A percentile compares a stretch with the other conserved stretches of the same genome.
phyloP scores from a whole-genome alignment of 2,113 vertebrate species.

The Natator depressus region DNA sequence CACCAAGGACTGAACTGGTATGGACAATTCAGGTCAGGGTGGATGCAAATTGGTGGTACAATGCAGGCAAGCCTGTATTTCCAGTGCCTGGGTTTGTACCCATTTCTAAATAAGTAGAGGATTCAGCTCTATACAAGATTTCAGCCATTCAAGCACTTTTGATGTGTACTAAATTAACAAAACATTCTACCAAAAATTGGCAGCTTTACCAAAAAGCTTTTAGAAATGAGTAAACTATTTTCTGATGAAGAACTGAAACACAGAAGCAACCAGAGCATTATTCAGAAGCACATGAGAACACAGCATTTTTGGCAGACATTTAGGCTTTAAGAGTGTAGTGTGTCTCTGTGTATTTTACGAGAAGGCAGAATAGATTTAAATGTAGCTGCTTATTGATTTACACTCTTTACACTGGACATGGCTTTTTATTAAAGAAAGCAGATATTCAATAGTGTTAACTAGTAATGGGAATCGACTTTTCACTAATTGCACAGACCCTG shows the following conservation, averaged over 20 bases:
- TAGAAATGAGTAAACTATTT: background rate
- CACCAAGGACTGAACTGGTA: background rate
- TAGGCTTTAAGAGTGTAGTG: background rate
- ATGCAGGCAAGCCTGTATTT: background rate
- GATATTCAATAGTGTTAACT: constrained; percentile 94
- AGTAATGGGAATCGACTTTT: constrained; percentile 96
- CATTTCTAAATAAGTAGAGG: background rate
- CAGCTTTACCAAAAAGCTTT: background rate
- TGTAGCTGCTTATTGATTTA: constrained; percentile 82
- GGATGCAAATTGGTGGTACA: background rate
- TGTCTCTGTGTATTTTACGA: constrained; percentile 55
- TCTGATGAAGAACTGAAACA: background rate
- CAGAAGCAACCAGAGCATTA: background rate
- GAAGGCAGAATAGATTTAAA: constrained; percentile 74
- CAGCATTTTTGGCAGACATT: constrained; percentile 25
- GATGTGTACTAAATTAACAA: background rate
- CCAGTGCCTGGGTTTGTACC: background rate
- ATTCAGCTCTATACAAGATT: background rate
- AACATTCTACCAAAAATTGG: background rate
- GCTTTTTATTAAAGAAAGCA: constrained; percentile 96
- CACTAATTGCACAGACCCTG: constrained; percentile 93
- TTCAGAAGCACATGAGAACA: constrained; percentile 13
- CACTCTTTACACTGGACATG: constrained; percentile 84
- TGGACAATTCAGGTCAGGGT: background rate
- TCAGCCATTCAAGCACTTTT: background rate